Evolutionary conservation across 2,797 vertebrate species (phyloP), one percentile per base, ranked within the genome.

Genomic region (Chiloscyllium punctatum): DNA sequence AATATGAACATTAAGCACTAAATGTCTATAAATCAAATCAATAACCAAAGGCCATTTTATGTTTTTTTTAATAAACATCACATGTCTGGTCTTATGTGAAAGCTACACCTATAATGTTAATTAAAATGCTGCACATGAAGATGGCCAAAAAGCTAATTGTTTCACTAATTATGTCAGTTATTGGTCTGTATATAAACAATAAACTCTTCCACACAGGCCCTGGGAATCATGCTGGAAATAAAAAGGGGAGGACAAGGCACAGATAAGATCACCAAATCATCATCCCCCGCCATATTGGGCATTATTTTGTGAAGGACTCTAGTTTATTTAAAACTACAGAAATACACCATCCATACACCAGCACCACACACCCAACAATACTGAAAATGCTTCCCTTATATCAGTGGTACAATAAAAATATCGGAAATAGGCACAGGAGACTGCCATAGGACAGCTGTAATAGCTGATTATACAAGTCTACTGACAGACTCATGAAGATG

Each of bases 81-180:
- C 5, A 37, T 1, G 5, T 37, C 88, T 91, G 53, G 33, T 5
- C 30, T 90, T 62, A 30, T 62, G 62, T 16, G 7, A 18, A 68
- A 91, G 18, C 23, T 66, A n/a, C 33, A 91, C 18, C 88, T 16
- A 21, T 15, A n/a, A n/a, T 68, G 33, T 68, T 91, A 90, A 66
- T 91, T 91, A 91, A 91, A 91, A 91, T 66, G 15, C 33, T 68
- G 33, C 33, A 23, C 13, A n/a, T 90, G 57, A 68, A 91, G n/a
- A 68, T 91, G 33, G 33, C n/a, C 33, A 91, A 91, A 37, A 91
- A 68, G 62, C 66, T 68, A 91, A 91, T 37, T 66, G 88, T 91
- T 91, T 68, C 53, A 48, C 88, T 91, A 91, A 91, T 68, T 68
- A 66, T 91, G n/a, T 57, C 30, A 68, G 88, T 91, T 33, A 91